phyloP scores from a whole-genome alignment of 2,888 invertebrate species.

The Microctonus aethiopoides region DNA sequence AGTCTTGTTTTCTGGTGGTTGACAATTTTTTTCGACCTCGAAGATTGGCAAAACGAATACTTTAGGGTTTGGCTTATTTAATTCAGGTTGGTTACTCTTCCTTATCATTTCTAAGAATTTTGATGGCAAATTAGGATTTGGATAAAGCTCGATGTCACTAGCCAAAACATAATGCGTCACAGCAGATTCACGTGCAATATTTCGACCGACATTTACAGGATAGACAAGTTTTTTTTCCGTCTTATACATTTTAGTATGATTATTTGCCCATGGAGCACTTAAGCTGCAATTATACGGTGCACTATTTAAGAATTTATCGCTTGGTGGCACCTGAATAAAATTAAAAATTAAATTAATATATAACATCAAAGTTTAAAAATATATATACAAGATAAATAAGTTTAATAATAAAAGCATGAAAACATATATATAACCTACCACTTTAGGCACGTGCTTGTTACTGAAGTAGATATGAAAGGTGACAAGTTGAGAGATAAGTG shows the following conservation, averaged over 20 bases:
- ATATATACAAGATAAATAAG: neutral
- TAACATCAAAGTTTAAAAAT: neutral
- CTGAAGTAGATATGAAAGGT: slow-evolving; percentile 93
- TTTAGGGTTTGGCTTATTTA: slow-evolving; percentile 73
- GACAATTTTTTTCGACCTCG: slow-evolving; percentile 78
- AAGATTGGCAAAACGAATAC: slow-evolving; percentile 91
- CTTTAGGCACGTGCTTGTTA: slow-evolving; percentile 84
- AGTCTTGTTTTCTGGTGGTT: slow-evolving; percentile 60
- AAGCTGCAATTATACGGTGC: slow-evolving; percentile 79
- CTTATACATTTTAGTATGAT: slow-evolving; percentile 77
- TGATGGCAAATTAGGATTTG: slow-evolving; percentile 82
- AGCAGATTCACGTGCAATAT: slow-evolving; percentile 86
- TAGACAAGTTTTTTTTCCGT: slow-evolving; percentile 84
- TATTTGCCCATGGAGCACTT: slow-evolving; percentile 77
- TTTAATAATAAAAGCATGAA: slow-evolving; percentile 4
- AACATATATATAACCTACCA: slow-evolving; percentile 62
- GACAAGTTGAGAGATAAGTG: slow-evolving; percentile 80
- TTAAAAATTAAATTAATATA: neutral
- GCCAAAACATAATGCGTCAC: slow-evolving; percentile 85
- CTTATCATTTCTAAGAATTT: slow-evolving; percentile 89
- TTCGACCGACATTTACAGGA: slow-evolving; percentile 90
- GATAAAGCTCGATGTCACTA: slow-evolving; percentile 92
- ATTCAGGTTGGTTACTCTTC: slow-evolving; percentile 75
- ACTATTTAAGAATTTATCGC: slow-evolving; percentile 71
- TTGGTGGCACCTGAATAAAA: slow-evolving; percentile 75